Percentiles rank a stretch among this genome's conserved stretches.
Conservation (phyloP, 2,113 vertebrate genomes). For the Pomatostomus ruficeps region DNA sequence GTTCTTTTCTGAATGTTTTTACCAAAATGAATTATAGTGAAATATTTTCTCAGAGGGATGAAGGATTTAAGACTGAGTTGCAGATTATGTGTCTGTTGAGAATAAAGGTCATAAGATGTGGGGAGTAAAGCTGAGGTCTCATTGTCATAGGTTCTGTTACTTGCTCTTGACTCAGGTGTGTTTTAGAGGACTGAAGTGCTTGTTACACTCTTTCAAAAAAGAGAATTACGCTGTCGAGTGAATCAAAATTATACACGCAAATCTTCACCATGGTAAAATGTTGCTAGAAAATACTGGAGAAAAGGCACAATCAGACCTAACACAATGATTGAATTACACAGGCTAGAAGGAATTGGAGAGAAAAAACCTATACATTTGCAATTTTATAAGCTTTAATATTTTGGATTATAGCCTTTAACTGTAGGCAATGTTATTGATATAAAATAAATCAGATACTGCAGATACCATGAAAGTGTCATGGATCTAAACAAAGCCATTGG, state of each 20-base stretch:
- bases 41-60: background rate
- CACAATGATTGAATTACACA: background rate
- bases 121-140: background rate
- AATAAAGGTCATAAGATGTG: background rate
- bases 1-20: background rate
- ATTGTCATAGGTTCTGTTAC: background rate
- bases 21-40: background rate
- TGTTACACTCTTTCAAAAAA: background rate
- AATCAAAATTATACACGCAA: background rate
- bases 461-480: background rate
- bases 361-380: background rate
- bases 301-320: background rate
- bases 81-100: background rate
- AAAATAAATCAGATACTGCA: background rate
- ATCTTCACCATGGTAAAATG: background rate
- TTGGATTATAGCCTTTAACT: background rate
- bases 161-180: conserved; percentile 15
- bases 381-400: background rate
- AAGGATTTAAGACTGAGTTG: background rate
- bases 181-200: conserved; percentile 31
- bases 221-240: background rate
- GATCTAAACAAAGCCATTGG: background rate
- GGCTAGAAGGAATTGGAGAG: background rate
- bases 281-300: background rate
- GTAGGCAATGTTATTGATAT: background rate